Evolutionary conservation across 2,797 vertebrate genomes (phyloP).

Genomic region (Mycteria americana): DNA sequence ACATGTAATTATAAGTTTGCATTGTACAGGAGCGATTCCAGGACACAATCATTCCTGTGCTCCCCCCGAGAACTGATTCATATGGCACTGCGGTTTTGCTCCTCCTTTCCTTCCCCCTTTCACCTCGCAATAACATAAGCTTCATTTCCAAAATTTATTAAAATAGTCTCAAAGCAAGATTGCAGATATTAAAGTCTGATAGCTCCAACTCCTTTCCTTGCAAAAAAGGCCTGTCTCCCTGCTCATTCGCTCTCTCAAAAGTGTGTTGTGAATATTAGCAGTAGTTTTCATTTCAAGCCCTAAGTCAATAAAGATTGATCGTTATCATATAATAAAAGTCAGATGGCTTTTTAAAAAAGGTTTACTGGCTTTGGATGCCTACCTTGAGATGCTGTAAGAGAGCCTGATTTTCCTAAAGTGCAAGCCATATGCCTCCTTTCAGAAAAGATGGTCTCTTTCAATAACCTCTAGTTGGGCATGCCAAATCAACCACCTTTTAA

Average conservation of each 20-base stretch:
- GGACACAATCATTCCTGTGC: neutral
- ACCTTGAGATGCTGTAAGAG: neutral
- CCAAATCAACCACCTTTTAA: neutral
- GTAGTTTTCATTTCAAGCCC: neutral
- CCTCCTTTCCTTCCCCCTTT: neutral
- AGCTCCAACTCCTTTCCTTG: neutral
- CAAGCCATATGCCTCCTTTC: rapidly evolving
- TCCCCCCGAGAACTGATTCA: neutral
- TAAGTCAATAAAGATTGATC: neutral
- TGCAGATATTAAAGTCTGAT: neutral
- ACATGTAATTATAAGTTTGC: neutral
- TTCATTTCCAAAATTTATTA: neutral
- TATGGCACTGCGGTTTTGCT: neutral
- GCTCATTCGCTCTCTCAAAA: neutral
- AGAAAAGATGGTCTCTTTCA: neutral
- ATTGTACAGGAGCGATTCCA: neutral
- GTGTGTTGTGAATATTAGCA: neutral
- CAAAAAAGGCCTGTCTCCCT: neutral
- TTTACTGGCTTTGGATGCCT: neutral
- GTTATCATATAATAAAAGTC: neutral
- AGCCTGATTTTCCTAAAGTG: neutral
- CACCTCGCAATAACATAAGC: neutral
- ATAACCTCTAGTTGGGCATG: too few species aligned
- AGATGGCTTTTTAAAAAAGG: neutral
- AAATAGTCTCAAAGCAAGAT: neutral